These are phyloP conservation scores for Noctua janthe DNA, from an alignment of 2,888 invertebrate genomes.

Conservation along the genomic window DNA sequence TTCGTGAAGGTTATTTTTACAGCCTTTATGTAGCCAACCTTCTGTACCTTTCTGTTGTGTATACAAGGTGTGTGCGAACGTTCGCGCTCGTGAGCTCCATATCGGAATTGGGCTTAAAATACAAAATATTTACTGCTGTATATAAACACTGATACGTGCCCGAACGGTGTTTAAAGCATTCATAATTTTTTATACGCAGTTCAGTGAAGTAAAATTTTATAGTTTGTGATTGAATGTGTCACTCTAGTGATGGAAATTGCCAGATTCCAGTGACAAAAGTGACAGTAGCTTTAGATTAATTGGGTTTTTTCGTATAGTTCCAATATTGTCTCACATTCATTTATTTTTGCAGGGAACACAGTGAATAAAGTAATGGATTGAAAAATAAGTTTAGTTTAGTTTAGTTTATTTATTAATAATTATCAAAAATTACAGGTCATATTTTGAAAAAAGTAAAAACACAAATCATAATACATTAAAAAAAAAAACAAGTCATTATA, in stretches of 20 bases:
- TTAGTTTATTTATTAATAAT: too few relatives aligned
- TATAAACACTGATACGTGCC: conserved; percentile 67
- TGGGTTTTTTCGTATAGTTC: not conserved
- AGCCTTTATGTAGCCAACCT: not conserved
- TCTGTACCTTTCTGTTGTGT: not conserved
- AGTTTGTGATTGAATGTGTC: conserved; percentile 36
- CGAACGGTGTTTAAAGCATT: conserved; percentile 52
- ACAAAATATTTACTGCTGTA: conserved; percentile 69
- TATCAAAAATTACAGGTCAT: too few relatives aligned
- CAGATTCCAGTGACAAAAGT: not conserved
- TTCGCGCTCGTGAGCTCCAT: conserved; percentile 74
- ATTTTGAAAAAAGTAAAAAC: too few relatives aligned
- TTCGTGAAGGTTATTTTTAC: too few relatives aligned
- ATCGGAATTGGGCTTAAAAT: conserved; percentile 72
- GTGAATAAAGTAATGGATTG: not conserved
- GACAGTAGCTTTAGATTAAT: conserved; percentile 2
- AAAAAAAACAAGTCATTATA: too few relatives aligned
- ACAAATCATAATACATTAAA: too few relatives aligned
- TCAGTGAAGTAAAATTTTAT: conserved; percentile 40
- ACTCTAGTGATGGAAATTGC: conserved; percentile 19
- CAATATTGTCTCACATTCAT: conserved; percentile 29
- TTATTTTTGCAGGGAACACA: not conserved
- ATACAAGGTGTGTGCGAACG: conserved; percentile 64
- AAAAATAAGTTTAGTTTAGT: too few relatives aligned
- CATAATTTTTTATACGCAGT: conserved; percentile 49